Percentiles rank a stretch among this genome's conserved stretches.
Conservation (phyloP, 2,113 vertebrate genomes). For the Siniperca chuatsi region DNA sequence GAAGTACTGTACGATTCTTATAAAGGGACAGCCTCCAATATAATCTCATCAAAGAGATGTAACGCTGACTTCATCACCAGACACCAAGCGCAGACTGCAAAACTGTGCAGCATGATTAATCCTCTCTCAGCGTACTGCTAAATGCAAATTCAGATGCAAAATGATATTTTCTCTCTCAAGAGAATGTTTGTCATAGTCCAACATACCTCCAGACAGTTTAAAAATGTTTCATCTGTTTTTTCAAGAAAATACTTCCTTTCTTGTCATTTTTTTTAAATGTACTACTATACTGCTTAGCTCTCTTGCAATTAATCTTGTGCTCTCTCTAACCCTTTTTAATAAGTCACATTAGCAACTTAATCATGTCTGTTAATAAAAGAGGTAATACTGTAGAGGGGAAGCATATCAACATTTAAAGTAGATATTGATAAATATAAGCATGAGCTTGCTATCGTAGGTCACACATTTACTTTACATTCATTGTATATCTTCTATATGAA, state of each 20-base stretch:
- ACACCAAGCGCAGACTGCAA: conserved; percentile 11
- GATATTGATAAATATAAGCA: not conserved
- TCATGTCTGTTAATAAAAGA: conserved; percentile 1
- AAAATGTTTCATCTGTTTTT: not conserved
- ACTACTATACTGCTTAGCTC: not conserved
- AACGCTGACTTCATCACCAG: conserved; percentile 39
- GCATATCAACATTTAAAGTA: not conserved
- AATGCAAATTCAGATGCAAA: conserved; percentile 29
- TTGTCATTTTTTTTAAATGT: not conserved
- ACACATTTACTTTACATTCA: not conserved
- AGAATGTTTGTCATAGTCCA: not conserved
- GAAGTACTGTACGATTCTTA: not conserved
- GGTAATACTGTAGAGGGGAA: not conserved
- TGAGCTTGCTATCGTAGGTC: not conserved
- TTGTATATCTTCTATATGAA: not conserved
- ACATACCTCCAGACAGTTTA: not conserved
- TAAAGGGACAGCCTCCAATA: not conserved
- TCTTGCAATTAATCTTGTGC: not conserved
- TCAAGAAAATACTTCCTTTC: too few species aligned
- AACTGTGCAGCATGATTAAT: conserved; percentile 37
- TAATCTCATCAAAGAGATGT: conserved; percentile 6
- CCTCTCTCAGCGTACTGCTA: not conserved
- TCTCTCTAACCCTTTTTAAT: conserved; percentile 10
- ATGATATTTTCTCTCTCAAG: not conserved
- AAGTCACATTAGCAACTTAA: not conserved